Conservation (phyloP, 2,113 vertebrate species). For the Menura novaehollandiae region DNA sequence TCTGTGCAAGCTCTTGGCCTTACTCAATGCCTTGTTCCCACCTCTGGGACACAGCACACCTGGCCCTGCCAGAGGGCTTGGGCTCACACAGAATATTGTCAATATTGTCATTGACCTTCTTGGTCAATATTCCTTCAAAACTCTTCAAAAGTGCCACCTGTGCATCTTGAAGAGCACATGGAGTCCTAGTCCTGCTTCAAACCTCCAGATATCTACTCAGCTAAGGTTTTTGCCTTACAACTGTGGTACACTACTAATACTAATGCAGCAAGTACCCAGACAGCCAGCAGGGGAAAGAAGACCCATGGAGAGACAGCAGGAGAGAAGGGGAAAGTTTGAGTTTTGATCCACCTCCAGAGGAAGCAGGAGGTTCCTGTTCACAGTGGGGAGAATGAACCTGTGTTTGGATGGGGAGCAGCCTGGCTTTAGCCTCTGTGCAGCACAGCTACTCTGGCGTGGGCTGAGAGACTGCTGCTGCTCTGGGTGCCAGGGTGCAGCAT, state of each 20-base stretch:
- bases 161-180: neutral
- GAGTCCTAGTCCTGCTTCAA: neutral
- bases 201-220: neutral
- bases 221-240: neutral
- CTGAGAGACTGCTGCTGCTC: neutral
- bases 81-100: fast-evolving
- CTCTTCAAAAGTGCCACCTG: neutral
- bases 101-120: too few species aligned
- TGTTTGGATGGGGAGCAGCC: neutral
- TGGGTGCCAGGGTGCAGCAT: neutral
- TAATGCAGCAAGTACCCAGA: neutral
- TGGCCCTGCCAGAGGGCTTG: neutral
- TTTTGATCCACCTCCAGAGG: neutral
- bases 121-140: neutral
- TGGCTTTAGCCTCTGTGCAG: neutral
- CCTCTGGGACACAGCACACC: neutral
- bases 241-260: neutral
- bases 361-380: neutral
- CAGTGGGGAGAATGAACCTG: fast-evolving
- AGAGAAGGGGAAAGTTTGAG: neutral
- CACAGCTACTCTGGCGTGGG: neutral
- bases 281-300: neutral
- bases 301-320: neutral
- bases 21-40: neutral
- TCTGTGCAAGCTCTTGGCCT: neutral